Evolutionary conservation across 1,140 invertebrate species (phyloP), one percentile per base, ranked within the genome.

Genomic region (Scaptomyza montana): DNA sequence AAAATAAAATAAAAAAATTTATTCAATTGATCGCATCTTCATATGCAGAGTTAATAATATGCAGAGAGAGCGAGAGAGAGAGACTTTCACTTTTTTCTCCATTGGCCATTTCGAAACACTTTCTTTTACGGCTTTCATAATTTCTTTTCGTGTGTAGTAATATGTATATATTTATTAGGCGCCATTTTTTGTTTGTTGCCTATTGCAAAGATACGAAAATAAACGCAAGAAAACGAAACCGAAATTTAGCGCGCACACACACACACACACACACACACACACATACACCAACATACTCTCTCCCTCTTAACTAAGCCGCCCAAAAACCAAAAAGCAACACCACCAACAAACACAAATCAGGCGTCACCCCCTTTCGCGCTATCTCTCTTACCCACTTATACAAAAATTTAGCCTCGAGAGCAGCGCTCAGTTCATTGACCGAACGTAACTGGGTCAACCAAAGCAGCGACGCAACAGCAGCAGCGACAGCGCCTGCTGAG

Each of bases 161-260:
- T 77, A 33, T 5, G 1, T 30, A 33, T 7, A 4, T 33, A 72
- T 67, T 72, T 72, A 71, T 71, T 66, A 85, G 81, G 81, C 81
- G 77, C 81, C 78, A 89, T 89, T 87, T 89, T 79, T 69, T 78
- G 10, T 8, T 12, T 43, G 39, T 43, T 89, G 81, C 33, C 79
- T 79, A 82, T 89, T 89, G 85, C 79, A 89, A 87, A 89, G 80
- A 87, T 84, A 82, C 85, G 54, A 77, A 89, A 89, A 84, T 85
- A 89, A 73, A 89, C 85, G 79, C 84, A 89, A 87, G 84, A 89
- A 89, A 89, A 89, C 80, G 85, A 89, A 89, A 89, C 85, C 78
- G 77, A 89, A 89, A 89, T 89, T 80, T 89, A 78, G 80, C 74
- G 77, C 85, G 79, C 72, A 80, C 75, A 65, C 62, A 67, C 73